phyloP scores from a whole-genome alignment of 2,888 invertebrate genomes.

The Eupeodes latifasciatus region DNA sequence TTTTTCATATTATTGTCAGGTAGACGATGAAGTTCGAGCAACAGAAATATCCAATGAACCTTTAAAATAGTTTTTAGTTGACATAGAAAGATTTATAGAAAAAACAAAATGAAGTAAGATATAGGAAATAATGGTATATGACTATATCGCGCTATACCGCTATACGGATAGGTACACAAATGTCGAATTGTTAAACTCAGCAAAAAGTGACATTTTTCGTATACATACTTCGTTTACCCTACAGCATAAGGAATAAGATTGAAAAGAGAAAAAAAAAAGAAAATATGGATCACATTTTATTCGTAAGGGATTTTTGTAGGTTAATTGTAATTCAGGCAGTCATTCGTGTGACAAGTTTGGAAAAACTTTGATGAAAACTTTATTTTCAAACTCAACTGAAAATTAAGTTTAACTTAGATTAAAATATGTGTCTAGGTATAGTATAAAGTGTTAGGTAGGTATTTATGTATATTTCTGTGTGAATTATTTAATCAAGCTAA shows the following conservation, averaged over 20 bases:
- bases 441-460: background rate
- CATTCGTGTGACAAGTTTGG: constrained; percentile 4
- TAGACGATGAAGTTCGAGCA: constrained; percentile 22
- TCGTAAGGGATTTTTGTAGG: background rate
- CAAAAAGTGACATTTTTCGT: constrained; percentile 40
- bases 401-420: background rate
- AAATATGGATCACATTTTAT: constrained; percentile 29
- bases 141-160: too few relatives aligned
- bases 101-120: background rate
- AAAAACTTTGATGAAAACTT: constrained; percentile 21
- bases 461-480: too few relatives aligned
- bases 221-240: background rate
- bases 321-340: constrained; percentile 14
- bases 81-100: constrained; percentile 52
- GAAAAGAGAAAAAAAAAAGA: background rate
- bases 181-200: constrained; percentile 49
- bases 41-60: constrained; percentile 57
- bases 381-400: background rate
- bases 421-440: background rate
- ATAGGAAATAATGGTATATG: background rate
- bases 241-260: too few relatives aligned
- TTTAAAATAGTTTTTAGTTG: constrained; percentile 64
- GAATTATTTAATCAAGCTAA: too few relatives aligned
- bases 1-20: constrained; percentile 34
- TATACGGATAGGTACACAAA: too few relatives aligned